Percentiles rank a stretch among this genome's conserved stretches.
Evolutionary conservation across 2,888 invertebrate genomes (phyloP).

Genomic region (Spatulosminthurus flaviceps): DNA sequence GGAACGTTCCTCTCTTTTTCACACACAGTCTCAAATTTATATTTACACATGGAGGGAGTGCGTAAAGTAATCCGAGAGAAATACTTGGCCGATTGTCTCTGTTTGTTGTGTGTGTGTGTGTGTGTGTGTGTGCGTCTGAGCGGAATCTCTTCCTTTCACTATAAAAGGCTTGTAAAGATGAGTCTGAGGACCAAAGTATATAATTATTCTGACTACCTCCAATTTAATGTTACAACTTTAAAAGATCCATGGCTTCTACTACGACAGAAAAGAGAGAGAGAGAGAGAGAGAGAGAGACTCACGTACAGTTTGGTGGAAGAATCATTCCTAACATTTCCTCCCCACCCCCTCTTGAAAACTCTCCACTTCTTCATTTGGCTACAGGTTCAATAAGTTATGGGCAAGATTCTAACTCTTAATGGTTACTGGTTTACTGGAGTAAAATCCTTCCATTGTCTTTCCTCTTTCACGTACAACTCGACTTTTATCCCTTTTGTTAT

Average conservation of each 20-base stretch:
- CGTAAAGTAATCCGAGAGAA: not conserved
- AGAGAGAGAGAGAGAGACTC: not conserved
- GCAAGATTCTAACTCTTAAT: conserved; percentile 15
- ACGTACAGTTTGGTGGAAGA: conserved; percentile 12
- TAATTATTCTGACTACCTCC: conserved; percentile 18
- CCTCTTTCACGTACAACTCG: not conserved
- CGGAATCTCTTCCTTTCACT: conserved; percentile 1
- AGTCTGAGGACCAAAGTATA: not conserved
- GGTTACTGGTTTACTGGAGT: conserved; percentile 30
- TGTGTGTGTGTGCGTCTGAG: conserved; percentile 5
- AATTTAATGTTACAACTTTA: conserved; percentile 5
- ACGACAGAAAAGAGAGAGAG: too few relatives aligned
- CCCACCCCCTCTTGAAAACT: not conserved
- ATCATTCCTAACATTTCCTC: not conserved
- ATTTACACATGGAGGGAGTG: not conserved
- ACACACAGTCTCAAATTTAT: conserved; percentile 12
- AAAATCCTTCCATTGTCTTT: conserved; percentile 1
- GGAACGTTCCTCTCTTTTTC: conserved; percentile 8
- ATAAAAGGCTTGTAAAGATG: conserved; percentile 8
- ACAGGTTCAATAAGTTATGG: conserved; percentile 3
- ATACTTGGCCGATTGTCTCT: not conserved
- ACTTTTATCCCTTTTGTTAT: not conserved
- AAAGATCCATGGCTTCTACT: too few relatives aligned
- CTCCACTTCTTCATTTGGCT: not conserved
- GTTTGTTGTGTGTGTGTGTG: not conserved